phyloP scores from a whole-genome alignment of 2,888 invertebrate genomes.

The Cryptus armator region DNA sequence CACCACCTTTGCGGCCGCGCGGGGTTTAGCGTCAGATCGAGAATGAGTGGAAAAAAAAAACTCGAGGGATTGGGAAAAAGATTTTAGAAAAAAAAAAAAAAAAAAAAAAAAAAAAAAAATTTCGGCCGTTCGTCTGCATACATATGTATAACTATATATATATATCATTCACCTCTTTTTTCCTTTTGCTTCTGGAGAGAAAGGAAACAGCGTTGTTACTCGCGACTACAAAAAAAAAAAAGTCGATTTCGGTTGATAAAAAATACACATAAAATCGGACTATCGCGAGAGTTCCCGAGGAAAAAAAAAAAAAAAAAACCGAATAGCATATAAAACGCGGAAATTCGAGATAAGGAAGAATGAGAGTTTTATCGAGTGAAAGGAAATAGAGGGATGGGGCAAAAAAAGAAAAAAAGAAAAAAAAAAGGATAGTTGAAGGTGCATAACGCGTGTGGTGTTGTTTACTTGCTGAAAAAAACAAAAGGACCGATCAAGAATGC shows the following conservation, averaged over 20 bases:
- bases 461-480: constrained; percentile 2
- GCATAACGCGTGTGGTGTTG: constrained; percentile 21
- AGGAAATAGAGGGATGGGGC: not conserved
- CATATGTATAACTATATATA: constrained; percentile 23
- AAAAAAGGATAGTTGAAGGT: not conserved
- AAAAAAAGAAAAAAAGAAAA: not conserved
- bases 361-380: constrained; percentile 12
- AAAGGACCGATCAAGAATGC: constrained; percentile 15
- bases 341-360: not conserved
- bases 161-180: constrained; percentile 42
- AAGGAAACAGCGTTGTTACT: constrained; percentile 16
- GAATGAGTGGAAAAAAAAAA: constrained; percentile 13
- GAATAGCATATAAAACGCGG: not conserved
- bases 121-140: constrained; percentile 31
- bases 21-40: constrained; percentile 46
- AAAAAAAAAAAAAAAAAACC: not conserved
- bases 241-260: constrained; percentile 25
- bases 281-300: not conserved
- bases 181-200: constrained; percentile 39
- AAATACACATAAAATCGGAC: constrained; percentile 5
- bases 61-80: not conserved
- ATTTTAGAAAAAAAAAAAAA: constrained; percentile 13
- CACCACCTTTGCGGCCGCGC: constrained; percentile 47
- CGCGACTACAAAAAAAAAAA: not conserved
- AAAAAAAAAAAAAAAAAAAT: constrained; percentile 19